These are phyloP conservation scores for Amphipoea lucens DNA, from an alignment of 2,888 invertebrate genomes.

Conservation along the genomic window DNA sequence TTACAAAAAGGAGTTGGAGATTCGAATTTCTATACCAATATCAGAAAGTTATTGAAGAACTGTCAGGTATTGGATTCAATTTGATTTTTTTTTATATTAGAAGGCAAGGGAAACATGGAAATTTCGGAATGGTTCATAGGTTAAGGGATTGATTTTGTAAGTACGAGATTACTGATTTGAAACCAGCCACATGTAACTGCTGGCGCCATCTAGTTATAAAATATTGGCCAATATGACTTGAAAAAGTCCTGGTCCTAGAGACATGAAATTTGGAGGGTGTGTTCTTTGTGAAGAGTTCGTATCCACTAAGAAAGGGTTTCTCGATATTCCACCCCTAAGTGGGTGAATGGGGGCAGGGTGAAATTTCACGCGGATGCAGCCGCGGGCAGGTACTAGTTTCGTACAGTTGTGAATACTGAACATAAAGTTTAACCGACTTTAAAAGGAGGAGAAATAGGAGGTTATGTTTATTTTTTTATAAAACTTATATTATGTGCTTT, in stretches of 20 bases:
- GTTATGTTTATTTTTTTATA: not conserved
- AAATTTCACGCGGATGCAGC: too few species aligned
- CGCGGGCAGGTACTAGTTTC: too few species aligned
- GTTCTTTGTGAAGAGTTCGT: too few species aligned
- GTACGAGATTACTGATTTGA: not conserved
- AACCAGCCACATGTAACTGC: not conserved
- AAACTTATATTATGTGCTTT: not conserved
- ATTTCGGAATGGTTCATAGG: not conserved
- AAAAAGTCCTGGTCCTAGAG: too few species aligned
- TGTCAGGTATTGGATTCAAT: slow-evolving; percentile 66
- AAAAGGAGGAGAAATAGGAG: not conserved
- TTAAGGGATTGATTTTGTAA: not conserved
- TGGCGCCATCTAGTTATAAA: not conserved
- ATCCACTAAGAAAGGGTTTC: too few species aligned
- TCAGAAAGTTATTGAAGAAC: slow-evolving; percentile 66
- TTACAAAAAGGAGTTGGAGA: slow-evolving; percentile 7
- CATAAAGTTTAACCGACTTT: not conserved
- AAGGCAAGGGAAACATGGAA: slow-evolving; percentile 12
- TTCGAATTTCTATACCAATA: slow-evolving; percentile 65
- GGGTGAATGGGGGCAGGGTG: too few species aligned
- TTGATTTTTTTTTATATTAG: slow-evolving; percentile 50
- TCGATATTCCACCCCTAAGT: too few species aligned
- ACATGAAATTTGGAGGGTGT: too few species aligned
- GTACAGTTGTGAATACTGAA: not conserved
- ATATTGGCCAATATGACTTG: not conserved